Percentiles rank a stretch among this genome's conserved stretches.
These are phyloP conservation scores for Venusia cambrica DNA, from an alignment of 2,888 invertebrate genomes.

Conservation along the genomic window DNA sequence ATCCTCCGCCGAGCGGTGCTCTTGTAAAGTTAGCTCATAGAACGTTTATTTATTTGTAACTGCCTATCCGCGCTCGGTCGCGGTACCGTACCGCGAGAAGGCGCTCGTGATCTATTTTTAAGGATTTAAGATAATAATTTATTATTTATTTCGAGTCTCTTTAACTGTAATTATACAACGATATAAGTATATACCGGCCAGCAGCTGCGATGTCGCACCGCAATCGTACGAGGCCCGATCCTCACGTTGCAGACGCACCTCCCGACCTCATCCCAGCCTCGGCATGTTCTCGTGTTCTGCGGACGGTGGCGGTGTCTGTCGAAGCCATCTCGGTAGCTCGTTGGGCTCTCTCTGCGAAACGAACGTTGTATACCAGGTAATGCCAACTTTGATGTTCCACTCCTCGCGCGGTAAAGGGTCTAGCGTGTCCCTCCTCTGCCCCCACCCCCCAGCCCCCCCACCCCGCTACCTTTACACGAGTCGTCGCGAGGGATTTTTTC, in stretches of 20 bases:
- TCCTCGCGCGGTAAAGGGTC: too few relatives aligned
- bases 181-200: conserved; percentile 68
- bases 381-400: too few relatives aligned
- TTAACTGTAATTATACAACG: conserved; percentile 76
- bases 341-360: conserved; percentile 30
- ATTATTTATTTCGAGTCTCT: conserved; percentile 82
- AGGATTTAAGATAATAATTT: conserved; percentile 81
- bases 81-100: conserved; percentile 79
- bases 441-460: conserved; percentile 44
- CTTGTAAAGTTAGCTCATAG: conserved; percentile 80
- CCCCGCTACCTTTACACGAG: conserved; percentile 37
- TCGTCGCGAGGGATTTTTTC: conserved; percentile 61
- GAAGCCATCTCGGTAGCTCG: conserved; percentile 53
- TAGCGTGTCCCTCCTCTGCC: conserved; percentile 52
- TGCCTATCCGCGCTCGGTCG: conserved; percentile 79
- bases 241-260: conserved; percentile 30
- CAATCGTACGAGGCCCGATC: conserved; percentile 67
- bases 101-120: conserved; percentile 82
- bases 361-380: too few relatives aligned
- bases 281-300: conserved; percentile 29
- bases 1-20: conserved; percentile 80
- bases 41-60: conserved; percentile 79
- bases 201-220: conserved; percentile 75
- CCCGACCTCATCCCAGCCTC: conserved; percentile 29
- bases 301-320: conserved; percentile 50